Conservation (phyloP, 1,140 invertebrate genomes). For the Kradibia gibbosae region DNA sequence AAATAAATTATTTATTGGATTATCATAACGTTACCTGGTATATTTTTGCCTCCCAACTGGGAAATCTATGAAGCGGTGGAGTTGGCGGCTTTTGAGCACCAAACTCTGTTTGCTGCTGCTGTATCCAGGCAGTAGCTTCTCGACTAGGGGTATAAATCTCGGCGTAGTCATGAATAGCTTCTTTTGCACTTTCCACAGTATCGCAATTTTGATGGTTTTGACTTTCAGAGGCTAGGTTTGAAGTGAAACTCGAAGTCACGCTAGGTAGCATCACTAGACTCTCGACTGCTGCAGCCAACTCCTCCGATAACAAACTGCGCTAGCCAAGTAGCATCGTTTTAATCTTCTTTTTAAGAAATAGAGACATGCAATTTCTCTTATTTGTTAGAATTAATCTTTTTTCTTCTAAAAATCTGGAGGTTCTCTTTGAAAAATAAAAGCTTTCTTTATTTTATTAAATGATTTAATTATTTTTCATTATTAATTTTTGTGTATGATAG, state of each 20-base stretch:
- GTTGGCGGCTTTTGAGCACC: constrained; percentile 81
- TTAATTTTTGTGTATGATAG: too few species aligned
- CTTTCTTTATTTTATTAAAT: too few species aligned
- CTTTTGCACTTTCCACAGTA: constrained; percentile 68
- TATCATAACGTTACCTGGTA: constrained; percentile 87
- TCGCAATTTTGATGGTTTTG: constrained; percentile 42
- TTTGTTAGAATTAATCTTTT: not conserved
- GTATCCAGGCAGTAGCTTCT: constrained; percentile 74
- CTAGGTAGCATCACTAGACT: constrained; percentile 69
- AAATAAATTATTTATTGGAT: too few species aligned
- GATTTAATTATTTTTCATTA: too few species aligned
- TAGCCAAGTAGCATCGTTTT: constrained; percentile 3
- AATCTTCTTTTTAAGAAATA: not conserved
- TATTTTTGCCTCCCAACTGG: constrained; percentile 95
- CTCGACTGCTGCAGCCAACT: constrained; percentile 69
- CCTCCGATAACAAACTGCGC: constrained; percentile 66
- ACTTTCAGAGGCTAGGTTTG: constrained; percentile 9
- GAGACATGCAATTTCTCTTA: not conserved
- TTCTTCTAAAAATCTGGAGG: not conserved
- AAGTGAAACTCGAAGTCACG: constrained; percentile 48
- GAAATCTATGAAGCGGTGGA: constrained; percentile 90
- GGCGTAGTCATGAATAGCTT: constrained; percentile 90
- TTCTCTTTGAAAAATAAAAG: not conserved
- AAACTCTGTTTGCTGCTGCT: constrained; percentile 26
- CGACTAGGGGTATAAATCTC: constrained; percentile 95